A percentile compares a stretch with the other conserved stretches of the same genome.
Conservation (phyloP, 2,797 vertebrate genomes). For the Holocentrus rufus region DNA sequence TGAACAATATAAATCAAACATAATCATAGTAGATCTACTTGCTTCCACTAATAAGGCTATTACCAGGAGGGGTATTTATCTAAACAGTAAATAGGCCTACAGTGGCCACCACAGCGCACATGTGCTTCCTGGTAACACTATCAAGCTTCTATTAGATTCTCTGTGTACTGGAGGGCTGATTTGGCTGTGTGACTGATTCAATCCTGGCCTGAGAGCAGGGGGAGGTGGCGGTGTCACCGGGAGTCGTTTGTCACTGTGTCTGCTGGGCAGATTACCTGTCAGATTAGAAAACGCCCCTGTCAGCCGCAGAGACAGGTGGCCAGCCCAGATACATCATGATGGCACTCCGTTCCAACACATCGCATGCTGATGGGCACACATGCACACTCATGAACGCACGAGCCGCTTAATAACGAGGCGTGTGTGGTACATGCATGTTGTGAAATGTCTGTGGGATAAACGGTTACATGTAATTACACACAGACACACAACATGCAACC, state of each 20-base stretch:
- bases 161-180: constrained; percentile 30
- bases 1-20: constrained; percentile 35
- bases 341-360: constrained; percentile 56
- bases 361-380: constrained; percentile 12
- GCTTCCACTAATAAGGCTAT: constrained; percentile 41
- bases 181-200: constrained; percentile 25
- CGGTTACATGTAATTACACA: background rate
- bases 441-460: constrained; percentile 3
- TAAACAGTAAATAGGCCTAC: constrained; percentile 30
- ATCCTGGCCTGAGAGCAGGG: constrained; percentile 39
- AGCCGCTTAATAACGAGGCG: background rate
- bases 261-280: constrained; percentile 80
- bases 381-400: constrained; percentile 9
- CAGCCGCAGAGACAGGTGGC: constrained; percentile 72
- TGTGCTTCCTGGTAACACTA: constrained; percentile 14
- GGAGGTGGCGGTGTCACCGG: constrained; percentile 41
- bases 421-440: background rate
- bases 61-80: constrained; percentile 33
- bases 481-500: background rate
- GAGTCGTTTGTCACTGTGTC: constrained; percentile 77
- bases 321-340: constrained; percentile 69
- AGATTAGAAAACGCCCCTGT: constrained; percentile 80
- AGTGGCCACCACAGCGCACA: constrained; percentile 8
- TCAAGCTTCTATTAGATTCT: constrained; percentile 30
- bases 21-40: constrained; percentile 35